A percentile compares a stretch with the other conserved stretches of the same genome.
phyloP scores from a whole-genome alignment of 2,113 vertebrate species.

The Rhinoderma darwinii region DNA sequence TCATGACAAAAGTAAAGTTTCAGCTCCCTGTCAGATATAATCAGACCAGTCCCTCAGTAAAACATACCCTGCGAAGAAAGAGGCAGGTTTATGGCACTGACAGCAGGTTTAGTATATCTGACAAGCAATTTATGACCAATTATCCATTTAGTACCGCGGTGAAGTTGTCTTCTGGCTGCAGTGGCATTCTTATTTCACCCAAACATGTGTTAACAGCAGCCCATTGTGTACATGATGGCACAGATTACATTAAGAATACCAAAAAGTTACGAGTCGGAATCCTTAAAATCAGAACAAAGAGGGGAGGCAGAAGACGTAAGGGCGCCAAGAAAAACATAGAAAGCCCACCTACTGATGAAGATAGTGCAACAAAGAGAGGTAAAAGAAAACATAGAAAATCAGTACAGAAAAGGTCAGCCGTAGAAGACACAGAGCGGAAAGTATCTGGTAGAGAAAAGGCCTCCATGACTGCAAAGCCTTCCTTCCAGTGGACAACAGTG shows the following conservation, averaged over 20 bases:
- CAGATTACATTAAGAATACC: constrained; percentile 85
- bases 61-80: constrained; percentile 69
- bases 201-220: constrained; percentile 92
- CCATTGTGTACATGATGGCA: constrained; percentile 91
- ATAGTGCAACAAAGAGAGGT: constrained; percentile 65
- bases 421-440: constrained; percentile 62
- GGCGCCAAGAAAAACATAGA: constrained; percentile 67
- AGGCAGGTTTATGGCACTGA: constrained; percentile 92
- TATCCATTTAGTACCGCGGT: constrained; percentile 92
- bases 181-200: constrained; percentile 89
- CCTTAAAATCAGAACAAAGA: constrained; percentile 81
- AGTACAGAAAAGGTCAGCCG: constrained; percentile 69
- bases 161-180: constrained; percentile 94
- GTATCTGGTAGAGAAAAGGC: constrained; percentile 65
- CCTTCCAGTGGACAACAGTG: constrained; percentile 93
- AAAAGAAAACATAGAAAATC: constrained; percentile 74
- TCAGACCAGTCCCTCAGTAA: constrained; percentile 20
- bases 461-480: constrained; percentile 71
- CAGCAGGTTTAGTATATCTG: constrained; percentile 91
- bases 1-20: constrained; percentile 83
- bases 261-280: constrained; percentile 88
- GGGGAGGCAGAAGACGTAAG: constrained; percentile 68
- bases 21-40: constrained; percentile 66
- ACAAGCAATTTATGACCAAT: constrained; percentile 86
- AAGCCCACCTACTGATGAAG: constrained; percentile 62